Conservation (phyloP, 2,113 vertebrate species). For the Gallinago paraguaiae region DNA sequence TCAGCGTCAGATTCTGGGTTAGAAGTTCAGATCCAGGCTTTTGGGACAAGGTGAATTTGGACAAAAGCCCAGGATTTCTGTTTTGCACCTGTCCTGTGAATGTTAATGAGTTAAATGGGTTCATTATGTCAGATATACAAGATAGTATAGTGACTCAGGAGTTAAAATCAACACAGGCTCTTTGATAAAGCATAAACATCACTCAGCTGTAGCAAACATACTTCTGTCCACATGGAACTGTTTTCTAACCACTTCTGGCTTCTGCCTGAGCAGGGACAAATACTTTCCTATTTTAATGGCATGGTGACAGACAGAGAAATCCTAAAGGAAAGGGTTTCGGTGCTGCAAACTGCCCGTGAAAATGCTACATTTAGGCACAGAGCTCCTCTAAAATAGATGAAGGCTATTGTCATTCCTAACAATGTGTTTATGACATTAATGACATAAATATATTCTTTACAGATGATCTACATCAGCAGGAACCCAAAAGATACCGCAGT, state of each 20-base stretch:
- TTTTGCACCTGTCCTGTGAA: not conserved
- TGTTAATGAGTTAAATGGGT: not conserved
- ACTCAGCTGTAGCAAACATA: not conserved
- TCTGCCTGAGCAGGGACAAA: not conserved
- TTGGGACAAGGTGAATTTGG: not conserved
- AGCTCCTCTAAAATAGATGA: not conserved
- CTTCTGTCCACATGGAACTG: not conserved
- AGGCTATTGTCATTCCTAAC: not conserved
- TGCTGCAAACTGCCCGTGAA: not conserved
- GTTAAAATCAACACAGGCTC: not conserved
- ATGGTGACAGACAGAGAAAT: accelerated
- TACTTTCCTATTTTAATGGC: not conserved
- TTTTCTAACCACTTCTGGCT: not conserved
- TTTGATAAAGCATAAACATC: not conserved
- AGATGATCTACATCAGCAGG: constrained; percentile 77
- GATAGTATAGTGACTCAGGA: not conserved
- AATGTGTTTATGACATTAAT: too few relatives aligned
- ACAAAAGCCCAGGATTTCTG: not conserved
- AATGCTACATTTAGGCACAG: not conserved
- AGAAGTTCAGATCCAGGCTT: not conserved
- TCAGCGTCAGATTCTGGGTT: not conserved
- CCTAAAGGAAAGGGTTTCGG: not conserved
- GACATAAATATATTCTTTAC: not conserved
- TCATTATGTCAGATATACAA: not conserved
- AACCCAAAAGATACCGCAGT: constrained; percentile 81